Evolutionary conservation across 2,888 invertebrate species (phyloP).

Genomic region (Caenorhabditis zanzibari): DNA sequence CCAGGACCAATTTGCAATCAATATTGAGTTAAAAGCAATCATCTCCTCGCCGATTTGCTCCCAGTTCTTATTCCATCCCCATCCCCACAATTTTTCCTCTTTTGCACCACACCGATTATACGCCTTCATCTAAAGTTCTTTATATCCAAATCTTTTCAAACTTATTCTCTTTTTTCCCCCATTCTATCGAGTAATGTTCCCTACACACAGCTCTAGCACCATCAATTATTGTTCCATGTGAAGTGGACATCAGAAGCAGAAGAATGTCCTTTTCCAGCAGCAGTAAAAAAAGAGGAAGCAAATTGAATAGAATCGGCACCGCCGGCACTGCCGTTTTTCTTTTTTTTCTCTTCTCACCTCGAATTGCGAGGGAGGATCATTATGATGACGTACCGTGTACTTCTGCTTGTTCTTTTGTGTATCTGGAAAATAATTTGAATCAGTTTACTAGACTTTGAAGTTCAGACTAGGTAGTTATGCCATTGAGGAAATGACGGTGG

Average conservation of each 20-base stretch:
- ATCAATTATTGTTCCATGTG: slow-evolving; percentile 27
- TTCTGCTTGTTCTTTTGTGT: neutral
- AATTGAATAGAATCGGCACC: slow-evolving; percentile 51
- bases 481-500: too few relatives aligned
- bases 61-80: neutral
- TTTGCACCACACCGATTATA: neutral
- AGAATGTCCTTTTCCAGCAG: slow-evolving; percentile 42
- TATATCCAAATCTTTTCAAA: neutral
- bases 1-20: too few relatives aligned
- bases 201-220: neutral
- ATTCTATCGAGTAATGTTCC: neutral
- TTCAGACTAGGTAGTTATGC: too few relatives aligned
- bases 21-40: too few relatives aligned
- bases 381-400: slow-evolving; percentile 22
- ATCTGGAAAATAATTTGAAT: too few relatives aligned
- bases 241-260: slow-evolving; percentile 28
- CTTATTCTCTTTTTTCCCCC: neutral
- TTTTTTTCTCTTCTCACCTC: slow-evolving; percentile 41
- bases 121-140: neutral
- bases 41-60: too few relatives aligned
- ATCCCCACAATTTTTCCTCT: neutral
- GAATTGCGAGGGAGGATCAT: slow-evolving; percentile 39
- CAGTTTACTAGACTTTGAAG: too few relatives aligned
- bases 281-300: slow-evolving; percentile 42
- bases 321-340: neutral